Base-by-base conservation (phyloP, 2,113 vertebrate species). In the Vombatus ursinus region DNA sequence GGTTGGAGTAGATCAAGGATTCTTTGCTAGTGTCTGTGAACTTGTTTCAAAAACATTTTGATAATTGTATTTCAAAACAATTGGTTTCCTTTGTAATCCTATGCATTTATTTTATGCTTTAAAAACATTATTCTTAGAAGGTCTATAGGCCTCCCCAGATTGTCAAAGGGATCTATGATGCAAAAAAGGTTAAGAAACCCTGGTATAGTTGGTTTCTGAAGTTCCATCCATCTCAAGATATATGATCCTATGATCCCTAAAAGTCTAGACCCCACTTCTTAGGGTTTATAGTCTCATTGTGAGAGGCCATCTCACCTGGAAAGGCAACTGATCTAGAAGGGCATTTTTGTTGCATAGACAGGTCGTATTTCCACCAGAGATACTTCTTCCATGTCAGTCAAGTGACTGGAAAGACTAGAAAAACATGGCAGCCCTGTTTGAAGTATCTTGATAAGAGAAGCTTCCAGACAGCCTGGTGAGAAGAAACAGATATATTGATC, bases 401-500 rank as follows among this genome's bases (percentile, higher is more conserved):
- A 77, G 93, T 97, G 97, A 97, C 97, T 97, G 93, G 91, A n/a
- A 25, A 0, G 3, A 93, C 92, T 92, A 94, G 51, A 96, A 94
- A 89, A 94, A 93, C 94, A 92, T 94, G 37, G 50, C 54, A 51
- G 31, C 90, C 92, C 90, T n/a, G 61, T 96, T 96, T 97, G 96
- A 97, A 97, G 95, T 95, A 50, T 77, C 1, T 2, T 97, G 97
- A 97, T 97, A 95, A 98, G 97, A 97, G 97, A 94, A 52, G 28
- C 96, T 54, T n/a, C 94, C 57, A 97, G 96, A 97, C 93, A 95
- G 95, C 84, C 90, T 52, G 54, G 54, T 94, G 96, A 97, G 97
- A 97, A 96, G 96, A 97, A 96, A 96, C 94, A 93, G 97, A 97
- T 97, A 97, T 97, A 98, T 96, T 98, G 98, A 98, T 98, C 96